Percentiles rank a stretch among this genome's conserved stretches.
These are phyloP conservation scores for Tachuris rubrigastra DNA, from an alignment of 2,113 vertebrate genomes.

Conservation along the genomic window DNA sequence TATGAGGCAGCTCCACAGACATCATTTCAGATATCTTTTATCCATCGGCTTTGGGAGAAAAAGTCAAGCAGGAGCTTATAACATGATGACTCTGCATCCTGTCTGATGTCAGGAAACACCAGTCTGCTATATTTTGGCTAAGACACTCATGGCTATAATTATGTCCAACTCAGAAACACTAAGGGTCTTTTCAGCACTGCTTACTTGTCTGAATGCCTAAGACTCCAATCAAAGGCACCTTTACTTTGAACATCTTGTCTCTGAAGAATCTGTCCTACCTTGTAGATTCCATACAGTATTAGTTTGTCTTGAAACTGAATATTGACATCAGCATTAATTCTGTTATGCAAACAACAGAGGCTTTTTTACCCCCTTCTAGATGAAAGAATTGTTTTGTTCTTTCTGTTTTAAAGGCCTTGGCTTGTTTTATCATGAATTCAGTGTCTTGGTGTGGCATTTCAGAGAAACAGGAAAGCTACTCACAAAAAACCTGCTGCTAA, in stretches of 20 bases:
- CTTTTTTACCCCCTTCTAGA: fast-evolving
- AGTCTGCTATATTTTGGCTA: fast-evolving
- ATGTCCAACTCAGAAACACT: background rate
- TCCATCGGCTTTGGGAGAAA: background rate
- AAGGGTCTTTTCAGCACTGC: background rate
- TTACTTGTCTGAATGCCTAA: background rate
- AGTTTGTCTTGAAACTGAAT: background rate
- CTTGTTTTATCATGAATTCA: background rate
- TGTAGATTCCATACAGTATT: background rate
- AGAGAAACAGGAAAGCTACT: background rate
- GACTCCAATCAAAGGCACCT: background rate
- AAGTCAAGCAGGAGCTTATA: background rate
- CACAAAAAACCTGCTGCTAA: background rate
- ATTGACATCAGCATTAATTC: background rate
- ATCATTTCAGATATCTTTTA: background rate
- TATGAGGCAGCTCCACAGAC: background rate
- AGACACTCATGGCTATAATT: background rate
- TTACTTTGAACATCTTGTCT: background rate
- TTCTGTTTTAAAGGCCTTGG: background rate
- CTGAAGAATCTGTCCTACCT: background rate
- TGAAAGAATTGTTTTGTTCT: background rate
- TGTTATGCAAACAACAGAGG: background rate
- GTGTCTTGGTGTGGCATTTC: background rate
- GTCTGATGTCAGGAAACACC: background rate
- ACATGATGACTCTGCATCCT: background rate